phyloP scores from a whole-genome alignment of 2,888 invertebrate genomes.

The Nomada flava region DNA sequence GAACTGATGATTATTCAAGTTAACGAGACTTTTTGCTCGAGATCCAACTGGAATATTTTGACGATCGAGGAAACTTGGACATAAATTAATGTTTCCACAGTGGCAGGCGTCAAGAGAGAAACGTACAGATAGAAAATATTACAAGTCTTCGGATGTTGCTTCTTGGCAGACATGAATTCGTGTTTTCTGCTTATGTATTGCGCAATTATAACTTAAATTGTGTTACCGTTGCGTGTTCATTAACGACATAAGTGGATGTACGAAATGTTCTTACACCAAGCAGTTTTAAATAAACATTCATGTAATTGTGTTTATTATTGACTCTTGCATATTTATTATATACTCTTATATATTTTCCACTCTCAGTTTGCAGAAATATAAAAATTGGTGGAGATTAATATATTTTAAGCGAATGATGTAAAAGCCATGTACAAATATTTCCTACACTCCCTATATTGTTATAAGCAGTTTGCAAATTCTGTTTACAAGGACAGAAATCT shows the following conservation, averaged over 20 bases:
- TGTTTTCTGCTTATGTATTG: not conserved
- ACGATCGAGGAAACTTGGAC: not conserved
- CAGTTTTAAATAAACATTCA: no score
- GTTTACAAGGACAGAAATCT: no score
- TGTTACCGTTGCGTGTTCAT: not conserved
- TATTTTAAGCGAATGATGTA: no score
- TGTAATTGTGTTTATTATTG: no score
- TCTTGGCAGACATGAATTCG: constrained; percentile 5
- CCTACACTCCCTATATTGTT: no score
- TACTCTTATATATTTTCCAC: no score
- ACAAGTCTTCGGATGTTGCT: not conserved
- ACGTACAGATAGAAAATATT: not conserved
- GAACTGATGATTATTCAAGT: constrained; percentile 9
- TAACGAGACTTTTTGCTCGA: not conserved
- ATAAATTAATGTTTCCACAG: not conserved
- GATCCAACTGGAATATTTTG: not conserved
- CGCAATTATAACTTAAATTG: constrained; percentile 15
- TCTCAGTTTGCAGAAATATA: no score
- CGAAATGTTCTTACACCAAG: no score
- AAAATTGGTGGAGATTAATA: no score
- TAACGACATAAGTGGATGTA: not conserved
- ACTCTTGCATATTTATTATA: no score
- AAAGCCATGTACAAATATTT: no score
- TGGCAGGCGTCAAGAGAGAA: not conserved
- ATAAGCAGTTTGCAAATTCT: no score